Conservation (phyloP, 2,113 vertebrate species). For the Egretta garzetta region DNA sequence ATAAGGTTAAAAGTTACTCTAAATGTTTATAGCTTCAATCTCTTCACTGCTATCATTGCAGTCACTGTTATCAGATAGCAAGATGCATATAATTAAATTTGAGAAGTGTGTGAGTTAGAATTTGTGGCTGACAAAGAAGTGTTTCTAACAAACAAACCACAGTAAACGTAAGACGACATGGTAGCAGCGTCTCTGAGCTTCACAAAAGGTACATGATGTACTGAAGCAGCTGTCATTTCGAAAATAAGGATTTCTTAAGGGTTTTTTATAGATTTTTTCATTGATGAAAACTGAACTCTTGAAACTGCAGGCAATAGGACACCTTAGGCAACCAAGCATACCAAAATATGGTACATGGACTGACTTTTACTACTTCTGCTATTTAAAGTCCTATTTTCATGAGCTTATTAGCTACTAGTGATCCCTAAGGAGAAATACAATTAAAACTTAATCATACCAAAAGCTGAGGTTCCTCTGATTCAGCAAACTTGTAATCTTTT, state of each 20-base stretch:
- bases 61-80: neutral
- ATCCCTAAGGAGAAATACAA: slow-evolving; percentile 83
- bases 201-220: neutral
- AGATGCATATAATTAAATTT: neutral
- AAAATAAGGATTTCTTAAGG: slow-evolving; percentile 29
- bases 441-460: slow-evolving; percentile 85
- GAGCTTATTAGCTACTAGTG: slow-evolving; percentile 80
- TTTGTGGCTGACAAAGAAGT: neutral
- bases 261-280: slow-evolving; percentile 64
- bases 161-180: neutral
- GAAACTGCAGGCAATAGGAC: slow-evolving; percentile 53
- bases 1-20: neutral
- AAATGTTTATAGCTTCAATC: neutral
- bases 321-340: slow-evolving; percentile 63
- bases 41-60: neutral
- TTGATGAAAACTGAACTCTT: slow-evolving; percentile 67
- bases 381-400: slow-evolving; percentile 82
- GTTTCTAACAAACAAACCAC: slow-evolving; percentile 9
- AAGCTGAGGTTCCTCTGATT: slow-evolving; percentile 80
- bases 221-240: slow-evolving; percentile 3
- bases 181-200: neutral
- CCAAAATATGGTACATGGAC: slow-evolving; percentile 70
- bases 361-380: slow-evolving; percentile 74
- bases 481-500: slow-evolving; percentile 77
- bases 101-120: neutral